phyloP scores from a whole-genome alignment of 1,140 invertebrate genomes.

The Coptotermes formosanus region DNA sequence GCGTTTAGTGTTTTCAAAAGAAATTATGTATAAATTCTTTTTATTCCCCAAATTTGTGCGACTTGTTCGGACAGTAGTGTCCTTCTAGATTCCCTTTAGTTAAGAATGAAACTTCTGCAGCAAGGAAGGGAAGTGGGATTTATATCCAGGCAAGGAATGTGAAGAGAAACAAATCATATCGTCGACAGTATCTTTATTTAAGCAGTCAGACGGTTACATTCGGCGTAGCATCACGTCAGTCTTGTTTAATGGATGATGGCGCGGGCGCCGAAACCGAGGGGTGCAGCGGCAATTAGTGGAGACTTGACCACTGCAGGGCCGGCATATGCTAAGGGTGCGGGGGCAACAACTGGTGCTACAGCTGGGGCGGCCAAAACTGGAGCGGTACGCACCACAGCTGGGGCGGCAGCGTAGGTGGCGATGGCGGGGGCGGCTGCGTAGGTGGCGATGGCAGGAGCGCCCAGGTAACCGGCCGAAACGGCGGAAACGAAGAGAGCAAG shows the following conservation, averaged over 20 bases:
- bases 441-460: neutral
- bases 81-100: too few relatives aligned
- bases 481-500: neutral
- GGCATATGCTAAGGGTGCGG: constrained; percentile 46
- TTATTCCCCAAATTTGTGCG: too few relatives aligned
- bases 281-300: neutral
- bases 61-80: too few relatives aligned
- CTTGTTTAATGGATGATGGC: neutral
- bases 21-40: too few relatives aligned
- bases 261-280: neutral
- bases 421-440: neutral
- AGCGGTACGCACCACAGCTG: constrained; percentile 34
- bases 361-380: constrained; percentile 18
- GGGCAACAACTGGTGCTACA: constrained; percentile 38
- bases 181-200: neutral
- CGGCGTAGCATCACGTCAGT: neutral
- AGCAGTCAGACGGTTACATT: neutral
- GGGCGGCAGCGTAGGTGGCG: neutral
- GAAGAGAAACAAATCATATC: neutral
- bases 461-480: neutral
- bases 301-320: constrained; percentile 37
- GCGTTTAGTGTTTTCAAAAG: too few relatives aligned
- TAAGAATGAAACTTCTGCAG: too few relatives aligned
- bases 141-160: too few relatives aligned
- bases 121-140: too few relatives aligned